phyloP scores from a whole-genome alignment of 2,113 vertebrate species.

The Cnemophilus loriae region DNA sequence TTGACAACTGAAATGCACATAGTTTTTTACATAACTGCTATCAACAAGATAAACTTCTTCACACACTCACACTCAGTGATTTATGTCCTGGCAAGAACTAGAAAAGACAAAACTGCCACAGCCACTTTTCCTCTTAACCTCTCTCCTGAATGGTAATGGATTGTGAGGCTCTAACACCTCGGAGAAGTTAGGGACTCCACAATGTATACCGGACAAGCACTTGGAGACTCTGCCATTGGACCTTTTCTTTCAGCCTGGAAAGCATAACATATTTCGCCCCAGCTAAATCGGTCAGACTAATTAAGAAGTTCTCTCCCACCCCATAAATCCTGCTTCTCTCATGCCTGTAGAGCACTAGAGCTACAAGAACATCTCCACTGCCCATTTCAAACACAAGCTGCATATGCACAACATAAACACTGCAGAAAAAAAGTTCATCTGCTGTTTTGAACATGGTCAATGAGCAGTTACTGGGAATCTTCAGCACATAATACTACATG shows the following conservation, averaged over 20 bases:
- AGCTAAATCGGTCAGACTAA: neutral
- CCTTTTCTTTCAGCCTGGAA: neutral
- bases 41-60: neutral
- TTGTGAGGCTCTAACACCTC: neutral
- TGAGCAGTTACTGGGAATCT: neutral
- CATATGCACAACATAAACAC: neutral
- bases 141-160: neutral
- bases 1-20: neutral
- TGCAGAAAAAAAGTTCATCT: neutral
- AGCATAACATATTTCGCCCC: neutral
- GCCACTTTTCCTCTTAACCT: neutral
- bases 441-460: neutral
- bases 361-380: neutral
- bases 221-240: neutral
- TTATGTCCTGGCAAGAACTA: neutral
- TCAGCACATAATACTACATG: accelerated
- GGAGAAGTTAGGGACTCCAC: neutral
- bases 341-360: neutral
- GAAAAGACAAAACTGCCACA: neutral
- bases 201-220: neutral
- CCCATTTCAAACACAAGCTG: neutral
- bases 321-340: neutral
- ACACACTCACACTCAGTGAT: neutral
- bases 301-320: neutral
- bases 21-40: neutral